A percentile compares a stretch with the other conserved stretches of the same genome.
These are phyloP conservation scores for Brachionus rotundiformis DNA, from an alignment of 1,140 invertebrate species.

Conservation along the genomic window DNA sequence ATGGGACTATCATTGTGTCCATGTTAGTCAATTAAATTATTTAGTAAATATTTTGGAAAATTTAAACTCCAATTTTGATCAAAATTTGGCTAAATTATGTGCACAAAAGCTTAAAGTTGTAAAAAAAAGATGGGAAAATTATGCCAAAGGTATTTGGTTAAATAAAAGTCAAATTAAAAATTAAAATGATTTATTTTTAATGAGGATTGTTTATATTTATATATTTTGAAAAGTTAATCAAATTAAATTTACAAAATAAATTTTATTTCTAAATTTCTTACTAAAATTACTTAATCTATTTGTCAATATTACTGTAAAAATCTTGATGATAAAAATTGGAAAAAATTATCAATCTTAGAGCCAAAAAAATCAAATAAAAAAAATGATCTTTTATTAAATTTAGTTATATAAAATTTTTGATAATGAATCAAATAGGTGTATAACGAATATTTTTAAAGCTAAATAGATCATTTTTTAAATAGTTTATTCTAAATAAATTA, in stretches of 20 bases:
- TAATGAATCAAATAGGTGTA: no score
- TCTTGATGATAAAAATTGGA: no score
- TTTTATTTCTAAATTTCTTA: no score
- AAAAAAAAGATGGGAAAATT: slow-evolving; percentile 88
- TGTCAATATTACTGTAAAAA: no score
- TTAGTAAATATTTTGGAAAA: slow-evolving; percentile 83
- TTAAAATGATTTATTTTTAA: neutral
- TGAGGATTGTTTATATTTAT: neutral
- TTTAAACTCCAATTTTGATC: slow-evolving; percentile 52
- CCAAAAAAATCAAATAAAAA: no score
- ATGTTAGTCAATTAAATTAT: slow-evolving; percentile 90
- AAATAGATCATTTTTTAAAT: no score
- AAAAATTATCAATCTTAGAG: no score
- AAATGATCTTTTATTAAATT: no score
- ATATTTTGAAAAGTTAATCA: neutral
- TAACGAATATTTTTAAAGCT: no score
- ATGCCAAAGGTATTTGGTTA: slow-evolving; percentile 89
- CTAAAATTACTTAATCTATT: no score
- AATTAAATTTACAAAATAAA: no score
- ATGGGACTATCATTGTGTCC: slow-evolving; percentile 98
- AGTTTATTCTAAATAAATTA: slow-evolving; percentile 50
- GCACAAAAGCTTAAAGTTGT: slow-evolving; percentile 76
- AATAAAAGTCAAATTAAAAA: slow-evolving; percentile 75
- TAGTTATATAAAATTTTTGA: no score
- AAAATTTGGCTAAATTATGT: neutral